Evolutionary conservation across 2,888 invertebrate genomes (phyloP), one percentile per base, ranked within the genome.

Genomic region (Plagodis dolabraria): DNA sequence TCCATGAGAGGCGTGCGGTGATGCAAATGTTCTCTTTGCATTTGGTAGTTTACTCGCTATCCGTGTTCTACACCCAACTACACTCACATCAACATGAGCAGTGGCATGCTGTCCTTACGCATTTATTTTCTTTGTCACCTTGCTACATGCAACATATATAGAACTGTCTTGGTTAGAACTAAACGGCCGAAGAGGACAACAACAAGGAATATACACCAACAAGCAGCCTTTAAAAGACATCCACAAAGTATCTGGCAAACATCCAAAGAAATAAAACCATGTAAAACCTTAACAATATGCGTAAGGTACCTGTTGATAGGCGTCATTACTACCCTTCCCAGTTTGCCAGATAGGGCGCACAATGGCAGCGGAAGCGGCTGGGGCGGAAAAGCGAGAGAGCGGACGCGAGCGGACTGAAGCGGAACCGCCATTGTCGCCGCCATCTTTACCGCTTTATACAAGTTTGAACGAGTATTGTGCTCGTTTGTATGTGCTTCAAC

Each of bases 341-440:
- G n/a, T 10, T 45, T 45, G 50, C 7, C 36, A 44, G 55, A 55
- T 55, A 55, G 33, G 55, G 22, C 49, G 38, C 35, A 60, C 51
- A 55, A 60, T 51, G 49, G 53, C 42, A 53, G 54, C 62, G 68
- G 68, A 65, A 62, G 60, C 52, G 63, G 61, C 35, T 7, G 44
- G 43, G 47, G 55, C 57, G 63, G 63, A 58, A 63, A 55, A 57
- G 60, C 57, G 60, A 46, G 47, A 43, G 48, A 53, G 52, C 60
- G 60, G 46, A 40, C n/a, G 48, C 12, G 48, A 36, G 42, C 48
- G 42, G 40, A 47, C 40, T 11, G 46, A 33, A 48, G 48, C 33
- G 45, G 49, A 56, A 46, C 38, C 52, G 33, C 52, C 45, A 52
- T 60, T 60, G 56, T 56, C 44, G 56, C 45, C 44, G 46, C 48